These are phyloP conservation scores for Cancer borealis DNA, from an alignment of 2,888 invertebrate species.

Conservation along the genomic window DNA sequence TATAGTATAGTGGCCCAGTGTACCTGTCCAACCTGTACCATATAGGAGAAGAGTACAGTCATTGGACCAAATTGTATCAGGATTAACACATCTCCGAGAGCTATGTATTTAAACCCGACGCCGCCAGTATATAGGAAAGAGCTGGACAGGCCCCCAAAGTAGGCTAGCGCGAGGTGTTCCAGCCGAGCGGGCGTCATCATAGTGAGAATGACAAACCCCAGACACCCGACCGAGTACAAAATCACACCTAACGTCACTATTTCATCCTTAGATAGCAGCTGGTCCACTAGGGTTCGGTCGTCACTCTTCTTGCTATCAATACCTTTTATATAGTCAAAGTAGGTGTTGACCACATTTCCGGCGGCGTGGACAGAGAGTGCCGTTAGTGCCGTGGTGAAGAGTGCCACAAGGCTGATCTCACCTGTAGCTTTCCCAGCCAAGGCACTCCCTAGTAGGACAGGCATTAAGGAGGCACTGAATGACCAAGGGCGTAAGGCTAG, in stretches of 20 bases:
- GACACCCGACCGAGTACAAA: constrained; percentile 91
- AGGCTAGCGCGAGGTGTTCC: constrained; percentile 96
- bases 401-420: constrained; percentile 89
- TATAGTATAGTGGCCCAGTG: constrained; percentile 95
- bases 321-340: constrained; percentile 95
- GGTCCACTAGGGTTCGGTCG: constrained; percentile 96
- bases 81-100: constrained; percentile 94
- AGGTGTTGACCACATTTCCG: constrained; percentile 97
- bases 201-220: constrained; percentile 88
- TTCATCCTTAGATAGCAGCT: constrained; percentile 90
- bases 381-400: constrained; percentile 90
- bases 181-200: constrained; percentile 93
- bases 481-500: constrained; percentile 96
- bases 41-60: constrained; percentile 94
- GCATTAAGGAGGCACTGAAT: constrained; percentile 93
- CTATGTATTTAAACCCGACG: constrained; percentile 96
- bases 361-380: constrained; percentile 96
- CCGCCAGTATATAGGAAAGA: constrained; percentile 98
- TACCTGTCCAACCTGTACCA: constrained; percentile 94
- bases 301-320: constrained; percentile 94
- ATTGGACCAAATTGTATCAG: constrained; percentile 96
- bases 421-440: constrained; percentile 87
- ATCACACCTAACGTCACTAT: constrained; percentile 93
- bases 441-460: constrained; percentile 93
- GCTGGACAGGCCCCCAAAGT: constrained; percentile 96